Evolutionary conservation across 2,113 vertebrate genomes (phyloP).

Genomic region (Chlorodrepanis virens): DNA sequence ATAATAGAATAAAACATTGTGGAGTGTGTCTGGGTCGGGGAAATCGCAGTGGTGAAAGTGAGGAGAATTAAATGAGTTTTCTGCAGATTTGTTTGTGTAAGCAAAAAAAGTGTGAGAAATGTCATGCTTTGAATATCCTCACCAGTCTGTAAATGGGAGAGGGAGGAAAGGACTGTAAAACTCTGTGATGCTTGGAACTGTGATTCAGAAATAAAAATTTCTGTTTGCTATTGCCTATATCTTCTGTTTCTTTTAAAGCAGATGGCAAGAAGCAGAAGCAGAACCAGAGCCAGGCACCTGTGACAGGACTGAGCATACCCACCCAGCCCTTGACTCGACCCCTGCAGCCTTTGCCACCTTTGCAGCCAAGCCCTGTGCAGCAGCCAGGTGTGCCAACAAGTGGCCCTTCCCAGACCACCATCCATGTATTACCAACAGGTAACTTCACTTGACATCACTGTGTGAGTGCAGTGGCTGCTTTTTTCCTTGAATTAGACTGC

Average conservation of each 20-base stretch:
- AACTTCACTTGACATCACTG: not conserved
- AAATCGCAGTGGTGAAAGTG: not conserved
- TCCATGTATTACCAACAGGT: conserved; percentile 82
- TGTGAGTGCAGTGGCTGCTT: not conserved
- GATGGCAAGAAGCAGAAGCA: conserved; percentile 68
- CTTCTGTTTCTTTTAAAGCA: conserved; percentile 2
- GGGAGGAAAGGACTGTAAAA: not conserved
- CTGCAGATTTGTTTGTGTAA: not conserved
- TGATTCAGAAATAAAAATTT: not conserved
- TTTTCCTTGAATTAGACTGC: not conserved
- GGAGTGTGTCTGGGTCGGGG: not conserved
- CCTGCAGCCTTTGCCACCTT: conserved; percentile 65
- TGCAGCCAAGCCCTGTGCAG: conserved; percentile 66
- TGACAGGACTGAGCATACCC: conserved; percentile 33
- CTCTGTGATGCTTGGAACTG: not conserved
- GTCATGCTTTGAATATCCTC: not conserved
- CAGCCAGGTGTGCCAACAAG: conserved; percentile 70
- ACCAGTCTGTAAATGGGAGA: not conserved
- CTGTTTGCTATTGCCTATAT: not conserved
- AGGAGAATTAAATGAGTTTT: not conserved
- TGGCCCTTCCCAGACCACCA: conserved; percentile 74
- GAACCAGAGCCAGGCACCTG: conserved; percentile 39
- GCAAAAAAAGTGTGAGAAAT: not conserved
- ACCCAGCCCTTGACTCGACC: conserved; percentile 65
- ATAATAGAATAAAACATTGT: not conserved